Evolutionary conservation across 2,113 vertebrate genomes (phyloP).

Genomic region (Acrocephalus arundinaceus): DNA sequence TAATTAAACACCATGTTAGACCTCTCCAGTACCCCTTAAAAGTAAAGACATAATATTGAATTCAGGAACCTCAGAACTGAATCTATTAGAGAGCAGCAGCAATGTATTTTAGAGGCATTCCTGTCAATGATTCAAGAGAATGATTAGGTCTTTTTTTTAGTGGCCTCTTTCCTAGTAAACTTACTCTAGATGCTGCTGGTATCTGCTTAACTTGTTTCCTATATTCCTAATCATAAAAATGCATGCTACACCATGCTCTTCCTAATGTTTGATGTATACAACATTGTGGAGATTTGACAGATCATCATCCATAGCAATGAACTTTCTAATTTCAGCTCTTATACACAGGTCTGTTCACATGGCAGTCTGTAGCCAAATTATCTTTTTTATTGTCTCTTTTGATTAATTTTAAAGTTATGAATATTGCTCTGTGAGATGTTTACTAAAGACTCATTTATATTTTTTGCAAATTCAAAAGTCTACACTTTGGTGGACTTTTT

Average conservation of each 20-base stretch:
- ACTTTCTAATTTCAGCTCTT: background rate
- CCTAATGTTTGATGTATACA: background rate
- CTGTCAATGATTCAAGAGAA: background rate
- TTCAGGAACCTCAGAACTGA: background rate
- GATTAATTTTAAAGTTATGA: background rate
- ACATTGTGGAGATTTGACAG: background rate
- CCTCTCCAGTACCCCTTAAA: background rate
- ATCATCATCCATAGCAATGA: background rate
- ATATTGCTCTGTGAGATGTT: background rate
- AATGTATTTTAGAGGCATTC: background rate
- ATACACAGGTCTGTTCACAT: background rate
- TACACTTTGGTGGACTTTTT: background rate
- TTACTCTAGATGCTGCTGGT: background rate
- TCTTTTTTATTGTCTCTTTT: background rate
- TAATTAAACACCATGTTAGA: background rate
- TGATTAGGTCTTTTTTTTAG: background rate
- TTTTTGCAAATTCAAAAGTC: background rate
- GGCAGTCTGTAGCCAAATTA: background rate
- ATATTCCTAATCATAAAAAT: background rate
- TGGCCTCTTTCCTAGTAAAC: background rate
- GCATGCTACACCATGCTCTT: fast-evolving
- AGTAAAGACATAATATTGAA: background rate
- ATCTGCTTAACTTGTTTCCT: background rate
- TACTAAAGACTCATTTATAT: background rate
- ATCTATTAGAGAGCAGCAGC: background rate